Evolutionary conservation across 2,888 invertebrate genomes (phyloP).

Genomic region (Rhimphoctona megacephalus): DNA sequence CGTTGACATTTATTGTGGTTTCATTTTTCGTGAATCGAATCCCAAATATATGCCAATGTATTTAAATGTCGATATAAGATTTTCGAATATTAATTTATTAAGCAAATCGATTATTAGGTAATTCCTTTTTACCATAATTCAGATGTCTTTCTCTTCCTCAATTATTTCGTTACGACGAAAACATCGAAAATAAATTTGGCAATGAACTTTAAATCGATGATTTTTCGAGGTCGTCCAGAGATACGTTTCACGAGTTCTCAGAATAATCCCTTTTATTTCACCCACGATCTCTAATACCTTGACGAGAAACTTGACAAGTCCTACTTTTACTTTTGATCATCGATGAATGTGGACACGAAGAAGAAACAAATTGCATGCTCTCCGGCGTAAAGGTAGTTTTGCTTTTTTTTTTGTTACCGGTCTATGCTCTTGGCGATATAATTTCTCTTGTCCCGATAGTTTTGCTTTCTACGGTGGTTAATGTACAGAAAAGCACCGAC

Average conservation of each 20-base stretch:
- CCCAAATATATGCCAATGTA: no score
- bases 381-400: neutral
- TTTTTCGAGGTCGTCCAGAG: no score
- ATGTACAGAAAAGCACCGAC: conserved; percentile 7
- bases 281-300: neutral
- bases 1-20: no score
- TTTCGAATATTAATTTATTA: no score
- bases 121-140: no score
- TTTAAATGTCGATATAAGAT: no score
- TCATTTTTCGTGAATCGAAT: no score
- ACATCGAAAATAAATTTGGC: neutral
- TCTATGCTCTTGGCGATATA: conserved; percentile 28
- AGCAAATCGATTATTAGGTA: no score
- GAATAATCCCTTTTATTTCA: neutral
- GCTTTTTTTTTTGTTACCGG: neutral
- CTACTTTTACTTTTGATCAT: conserved; percentile 16
- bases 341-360: neutral
- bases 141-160: no score
- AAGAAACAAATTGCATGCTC: conserved; percentile 5
- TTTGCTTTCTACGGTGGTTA: conserved; percentile 40
- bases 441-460: conserved; percentile 31
- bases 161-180: no score
- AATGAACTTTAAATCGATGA: neutral
- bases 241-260: neutral
- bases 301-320: neutral